phyloP scores from a whole-genome alignment of 2,113 vertebrate genomes.

The Pavo muticus region DNA sequence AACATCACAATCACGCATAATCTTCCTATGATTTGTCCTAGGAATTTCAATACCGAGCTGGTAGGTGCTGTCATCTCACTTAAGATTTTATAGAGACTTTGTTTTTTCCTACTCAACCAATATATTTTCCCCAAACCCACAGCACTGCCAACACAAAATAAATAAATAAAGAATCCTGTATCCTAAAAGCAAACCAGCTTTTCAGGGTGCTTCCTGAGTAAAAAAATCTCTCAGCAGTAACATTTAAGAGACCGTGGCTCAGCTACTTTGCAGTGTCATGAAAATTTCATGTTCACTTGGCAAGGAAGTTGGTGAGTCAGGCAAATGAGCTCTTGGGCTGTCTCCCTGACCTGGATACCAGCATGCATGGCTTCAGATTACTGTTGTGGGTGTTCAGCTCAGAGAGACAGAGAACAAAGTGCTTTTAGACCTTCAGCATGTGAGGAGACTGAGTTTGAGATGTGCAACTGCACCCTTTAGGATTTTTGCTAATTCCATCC shows the following conservation, averaged over 20 bases:
- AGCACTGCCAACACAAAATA: background rate
- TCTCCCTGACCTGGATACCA: slow-evolving; percentile 40
- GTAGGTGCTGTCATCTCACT: background rate
- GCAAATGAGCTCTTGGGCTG: background rate
- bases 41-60: background rate
- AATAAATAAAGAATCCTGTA: background rate
- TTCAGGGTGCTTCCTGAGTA: background rate
- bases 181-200: background rate
- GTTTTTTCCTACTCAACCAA: background rate
- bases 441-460: background rate
- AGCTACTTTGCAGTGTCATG: slow-evolving; percentile 45
- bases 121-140: background rate
- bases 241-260: slow-evolving; percentile 25
- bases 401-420: background rate
- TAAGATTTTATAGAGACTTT: background rate
- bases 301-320: slow-evolving; percentile 58
- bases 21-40: background rate
- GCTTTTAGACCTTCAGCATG: background rate
- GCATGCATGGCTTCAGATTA: background rate
- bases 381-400: background rate
- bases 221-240: background rate
- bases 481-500: background rate
- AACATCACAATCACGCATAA: background rate
- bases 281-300: slow-evolving; percentile 63
- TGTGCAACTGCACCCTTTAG: background rate